These are phyloP conservation scores for Prunella himalayana DNA, from an alignment of 2,113 vertebrate genomes.

Conservation along the genomic window DNA sequence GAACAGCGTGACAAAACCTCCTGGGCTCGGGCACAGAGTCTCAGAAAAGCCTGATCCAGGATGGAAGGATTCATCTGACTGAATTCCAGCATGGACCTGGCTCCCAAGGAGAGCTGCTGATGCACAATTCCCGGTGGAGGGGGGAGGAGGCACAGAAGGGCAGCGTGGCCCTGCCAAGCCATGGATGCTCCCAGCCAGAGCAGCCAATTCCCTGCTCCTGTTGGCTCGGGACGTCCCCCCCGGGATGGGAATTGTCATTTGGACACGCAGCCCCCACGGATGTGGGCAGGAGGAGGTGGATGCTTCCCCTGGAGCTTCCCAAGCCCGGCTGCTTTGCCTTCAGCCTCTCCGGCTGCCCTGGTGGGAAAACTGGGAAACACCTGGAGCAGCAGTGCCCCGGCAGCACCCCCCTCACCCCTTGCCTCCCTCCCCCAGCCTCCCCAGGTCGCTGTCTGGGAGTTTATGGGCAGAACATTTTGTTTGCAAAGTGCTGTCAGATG, in stretches of 20 bases:
- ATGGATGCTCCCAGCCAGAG: background rate
- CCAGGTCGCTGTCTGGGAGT: background rate
- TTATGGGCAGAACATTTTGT: constrained; percentile 65
- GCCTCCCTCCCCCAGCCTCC: background rate
- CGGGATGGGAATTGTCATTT: fast-evolving
- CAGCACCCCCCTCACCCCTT: background rate
- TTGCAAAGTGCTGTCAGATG: constrained; percentile 65
- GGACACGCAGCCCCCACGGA: fast-evolving
- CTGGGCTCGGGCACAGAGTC: background rate
- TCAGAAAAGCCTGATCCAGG: background rate
- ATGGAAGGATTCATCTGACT: background rate
- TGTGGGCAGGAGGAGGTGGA: background rate
- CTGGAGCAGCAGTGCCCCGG: background rate
- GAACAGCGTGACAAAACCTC: background rate
- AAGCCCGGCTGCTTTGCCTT: background rate
- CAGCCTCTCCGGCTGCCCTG: background rate
- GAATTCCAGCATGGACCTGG: background rate
- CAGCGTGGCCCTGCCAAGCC: background rate
- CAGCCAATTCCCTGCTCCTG: background rate
- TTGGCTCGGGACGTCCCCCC: background rate
- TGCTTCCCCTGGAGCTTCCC: background rate
- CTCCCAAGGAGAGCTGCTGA: background rate
- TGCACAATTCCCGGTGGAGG: fast-evolving
- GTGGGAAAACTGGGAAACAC: fast-evolving
- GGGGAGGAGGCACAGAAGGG: background rate